Evolutionary conservation across 2,113 vertebrate species (phyloP), one percentile per base, ranked within the genome.

Genomic region (Meriones unguiculatus): DNA sequence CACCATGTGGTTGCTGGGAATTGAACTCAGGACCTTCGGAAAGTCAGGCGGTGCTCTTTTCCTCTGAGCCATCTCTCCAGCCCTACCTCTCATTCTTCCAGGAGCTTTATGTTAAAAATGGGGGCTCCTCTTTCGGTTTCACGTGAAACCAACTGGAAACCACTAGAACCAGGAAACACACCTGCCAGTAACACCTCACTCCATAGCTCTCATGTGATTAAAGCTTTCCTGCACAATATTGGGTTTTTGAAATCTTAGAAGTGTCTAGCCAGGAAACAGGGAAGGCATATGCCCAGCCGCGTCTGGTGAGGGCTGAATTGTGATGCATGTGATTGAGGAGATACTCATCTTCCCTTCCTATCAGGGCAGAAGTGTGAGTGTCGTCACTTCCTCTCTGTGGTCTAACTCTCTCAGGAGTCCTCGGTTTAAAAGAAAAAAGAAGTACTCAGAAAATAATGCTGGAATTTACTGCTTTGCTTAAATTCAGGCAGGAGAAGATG

Each of bases 261-360:
- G 65, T n/a, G 62, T 59, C 38, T 25, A 62, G 6, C 24, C 76
- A 67, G 28, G n/a, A 92, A 91, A 4, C 24, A 32, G 32, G n/a
- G 69, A 30, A 95, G 46, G 11, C 70, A 38, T 25, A 14, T 7
- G 24, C 32, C 80, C 18, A 87, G 54, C 30, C 20, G 22, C n/a
- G 28, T 64, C 35, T 35, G 50, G 5, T 69, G 8, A 59, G 30
- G 50, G 64, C 13, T 0, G 41, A 46, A 77, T 14, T 62, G 50
- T 10, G 24, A n/a, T 1, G 72, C 17, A 57, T 25, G 5, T 12
- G 12, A 65, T 41, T 24, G 54, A 57, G 30, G 18, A 22, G 76
- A 76, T 7, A 0, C 52, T 75, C 46, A 0, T 2, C 5, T 77
- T n/a, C n/a, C 41, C 35, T 54, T 0, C 10, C 59, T 12, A 30